These are phyloP conservation scores for Peromyscus melanophrys DNA, from an alignment of 2,797 vertebrate genomes.

Conservation along the genomic window DNA sequence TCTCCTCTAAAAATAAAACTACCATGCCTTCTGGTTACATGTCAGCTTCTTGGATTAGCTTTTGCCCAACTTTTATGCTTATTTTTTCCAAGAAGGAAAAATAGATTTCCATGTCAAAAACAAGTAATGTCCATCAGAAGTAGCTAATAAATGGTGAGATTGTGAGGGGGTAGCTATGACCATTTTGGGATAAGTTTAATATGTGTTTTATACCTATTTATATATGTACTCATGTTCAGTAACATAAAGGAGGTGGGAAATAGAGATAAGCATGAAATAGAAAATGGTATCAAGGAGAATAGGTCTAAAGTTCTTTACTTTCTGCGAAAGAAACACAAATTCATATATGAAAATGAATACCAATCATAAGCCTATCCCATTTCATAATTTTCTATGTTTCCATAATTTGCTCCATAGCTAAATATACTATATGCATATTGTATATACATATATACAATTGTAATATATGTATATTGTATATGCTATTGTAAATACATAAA, in stretches of 20 bases:
- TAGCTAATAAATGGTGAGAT: neutral
- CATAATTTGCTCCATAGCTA: neutral
- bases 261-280: too few species aligned
- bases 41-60: neutral
- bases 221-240: neutral
- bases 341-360: neutral
- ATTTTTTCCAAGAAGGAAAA: neutral
- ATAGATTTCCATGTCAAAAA: neutral
- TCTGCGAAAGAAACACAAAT: neutral
- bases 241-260: too few species aligned
- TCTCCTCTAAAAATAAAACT: neutral
- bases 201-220: neutral
- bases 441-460: too few species aligned
- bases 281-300: neutral
- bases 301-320: neutral
- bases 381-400: neutral
- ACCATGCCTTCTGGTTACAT: neutral
- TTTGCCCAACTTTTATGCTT: neutral
- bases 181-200: neutral
- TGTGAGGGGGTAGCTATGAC: neutral
- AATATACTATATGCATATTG: slow-evolving; percentile 15
- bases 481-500: too few species aligned
- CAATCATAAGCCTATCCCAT: neutral
- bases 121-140: neutral
- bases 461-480: too few species aligned